Evolutionary conservation across 2,113 vertebrate genomes (phyloP), one percentile per base, ranked within the genome.

Genomic region (Vireo altiloquus): DNA sequence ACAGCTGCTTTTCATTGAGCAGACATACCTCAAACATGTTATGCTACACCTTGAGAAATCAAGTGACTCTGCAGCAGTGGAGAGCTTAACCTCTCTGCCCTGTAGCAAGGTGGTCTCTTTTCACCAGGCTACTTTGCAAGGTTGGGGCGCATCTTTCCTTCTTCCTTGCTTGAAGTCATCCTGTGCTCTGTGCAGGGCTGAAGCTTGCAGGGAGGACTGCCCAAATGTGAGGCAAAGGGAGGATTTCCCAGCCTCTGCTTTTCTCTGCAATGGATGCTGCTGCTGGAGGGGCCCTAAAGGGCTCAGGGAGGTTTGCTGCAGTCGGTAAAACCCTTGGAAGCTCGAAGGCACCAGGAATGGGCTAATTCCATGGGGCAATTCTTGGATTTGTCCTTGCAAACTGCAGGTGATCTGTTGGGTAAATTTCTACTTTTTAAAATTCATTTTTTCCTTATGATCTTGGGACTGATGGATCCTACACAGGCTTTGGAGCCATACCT

Each of bases 1-100:
- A 25, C 35, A 42, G 4, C 20, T 0, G 0, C 31, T 66, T 66
- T 25, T 35, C 25, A 17, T 15, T 44, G 61, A 50, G 35, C 44
- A 76, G 52, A 35, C 0, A 4, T 21, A 35, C 35, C 25, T 44
- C 76, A 23, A 66, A 59, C 11, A 10, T 28, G 16, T 11, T 37
- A 25, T 49, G 25, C 30, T 31, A 35, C 52, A 5, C 13, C 44
- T 31, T 22, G 21, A 50, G 52, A 76, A 50, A 50, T 35, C 52
- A 57, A 31, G 61, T 31, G 50, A 25, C 44, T 50, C 25, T 50
- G 61, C 28, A 76, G 31, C 71, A 50, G 13, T 42, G 44, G 52
- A 52, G 61, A 66, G 6, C 21, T 31, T 11, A 7, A 39, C 40
- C 13, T 57, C 52, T 59, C 69, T 74, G 71, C 35, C 37, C 13